Base-by-base conservation (phyloP, 2,888 invertebrate genomes). In the Prenolepis imparis region DNA sequence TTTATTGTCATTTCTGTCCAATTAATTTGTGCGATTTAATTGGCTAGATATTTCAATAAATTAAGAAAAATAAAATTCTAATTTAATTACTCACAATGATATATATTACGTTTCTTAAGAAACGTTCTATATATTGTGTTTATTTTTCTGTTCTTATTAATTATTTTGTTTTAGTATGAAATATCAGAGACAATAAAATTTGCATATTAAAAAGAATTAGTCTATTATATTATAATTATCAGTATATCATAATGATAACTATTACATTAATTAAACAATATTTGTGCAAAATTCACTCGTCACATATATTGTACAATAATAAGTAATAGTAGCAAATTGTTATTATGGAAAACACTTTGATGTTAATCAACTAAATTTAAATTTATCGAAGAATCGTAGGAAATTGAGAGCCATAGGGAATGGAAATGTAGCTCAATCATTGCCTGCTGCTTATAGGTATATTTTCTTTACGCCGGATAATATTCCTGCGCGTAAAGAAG, bases 21-120 rank as follows among this genome's bases (percentile, higher is more conserved):
- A 64, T 52, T 36, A 64, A 61, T 36, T 21, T 48, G 6, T 32
- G 36, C 36, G 8, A 24, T 36, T 15, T 70, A 77, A 77, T 77
- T 39, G 11, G 18, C 12, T 64, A 6, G 4, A 12, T 6, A 24
- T 36, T 55, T 55, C 11, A 67, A 67, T n/a, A 3, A 67, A 39
- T 4, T 3, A 32, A 59, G 15, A 70, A 39, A 68, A 6, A 57
- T 11, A 9, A 55, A 55, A 9, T 28, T 12, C 3, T 6, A 9
- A 32, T 57, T 41, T 64, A 68, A 32, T 70, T 67, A 44, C n/a
- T 68, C 9, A n/a, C 11, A 11, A 12, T 3, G 3, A 21, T 15
- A 48, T 15, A 48, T 11, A 41, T 1, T 32, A 9, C 15, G 0
- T 15, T 44, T 61, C 15, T 5, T 4, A 21, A 3, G 8, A 52